Conservation (phyloP, 2,113 vertebrate genomes). For the Ancistrus triradiatus region DNA sequence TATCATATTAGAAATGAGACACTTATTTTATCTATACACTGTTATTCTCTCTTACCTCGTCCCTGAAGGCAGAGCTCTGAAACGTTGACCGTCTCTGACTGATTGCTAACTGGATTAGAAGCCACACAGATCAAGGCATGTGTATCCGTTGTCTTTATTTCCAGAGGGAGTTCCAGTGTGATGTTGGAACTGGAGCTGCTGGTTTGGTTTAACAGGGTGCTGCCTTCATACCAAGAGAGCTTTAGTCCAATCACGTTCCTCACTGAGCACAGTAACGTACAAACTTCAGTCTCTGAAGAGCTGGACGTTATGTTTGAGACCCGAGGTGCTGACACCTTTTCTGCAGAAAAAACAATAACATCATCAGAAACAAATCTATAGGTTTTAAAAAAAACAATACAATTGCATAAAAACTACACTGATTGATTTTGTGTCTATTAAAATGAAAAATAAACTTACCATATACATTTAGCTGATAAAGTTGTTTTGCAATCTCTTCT, state of each 20-base stretch:
- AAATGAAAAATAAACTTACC: neutral
- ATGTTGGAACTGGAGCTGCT: constrained; percentile 11
- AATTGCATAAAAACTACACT: neutral
- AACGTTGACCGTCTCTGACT: constrained; percentile 1
- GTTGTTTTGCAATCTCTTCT: neutral
- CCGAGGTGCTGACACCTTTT: neutral
- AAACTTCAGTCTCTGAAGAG: neutral
- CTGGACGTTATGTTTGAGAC: neutral
- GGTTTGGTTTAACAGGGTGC: neutral
- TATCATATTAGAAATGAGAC: too few species aligned
- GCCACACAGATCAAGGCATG: constrained; percentile 29
- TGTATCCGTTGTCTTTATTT: neutral
- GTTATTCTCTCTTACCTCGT: neutral
- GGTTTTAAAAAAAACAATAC: neutral
- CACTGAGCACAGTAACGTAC: constrained; percentile 31
- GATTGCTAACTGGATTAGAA: constrained; percentile 25
- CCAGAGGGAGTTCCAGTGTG: neutral
- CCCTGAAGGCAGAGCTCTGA: constrained; percentile 7
- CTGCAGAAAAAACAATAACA: neutral
- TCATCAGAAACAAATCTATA: neutral
- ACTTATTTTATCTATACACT: too few species aligned
- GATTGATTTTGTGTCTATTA: neutral
- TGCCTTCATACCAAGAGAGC: constrained; percentile 25
- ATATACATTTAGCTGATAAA: neutral
- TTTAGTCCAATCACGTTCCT: constrained; percentile 23